A percentile compares a stretch with the other conserved stretches of the same genome.
Evolutionary conservation across 2,888 invertebrate genomes (phyloP).

Genomic region (Spilosoma lubricipeda): DNA sequence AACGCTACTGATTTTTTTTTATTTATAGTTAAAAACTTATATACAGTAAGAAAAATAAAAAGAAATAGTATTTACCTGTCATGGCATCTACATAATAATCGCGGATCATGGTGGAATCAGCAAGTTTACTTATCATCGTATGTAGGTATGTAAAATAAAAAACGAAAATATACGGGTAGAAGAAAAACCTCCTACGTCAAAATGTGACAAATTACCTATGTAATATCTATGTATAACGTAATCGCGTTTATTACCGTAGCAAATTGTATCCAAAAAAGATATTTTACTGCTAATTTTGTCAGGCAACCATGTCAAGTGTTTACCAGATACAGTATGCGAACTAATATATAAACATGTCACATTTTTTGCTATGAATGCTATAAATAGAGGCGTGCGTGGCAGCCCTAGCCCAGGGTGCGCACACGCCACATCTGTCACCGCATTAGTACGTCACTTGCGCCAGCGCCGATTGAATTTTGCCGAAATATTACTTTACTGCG

Average conservation of each 20-base stretch:
- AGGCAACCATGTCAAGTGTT: constrained; percentile 15
- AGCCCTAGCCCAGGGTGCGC: constrained; percentile 61
- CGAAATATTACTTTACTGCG: constrained; percentile 27
- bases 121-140: too few relatives aligned
- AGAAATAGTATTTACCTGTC: too few relatives aligned
- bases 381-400: constrained; percentile 26
- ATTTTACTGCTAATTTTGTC: background rate
- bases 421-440: constrained; percentile 71
- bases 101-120: too few relatives aligned
- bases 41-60: background rate
- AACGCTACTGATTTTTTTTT: background rate
- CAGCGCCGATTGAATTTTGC: constrained; percentile 20
- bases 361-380: constrained; percentile 21
- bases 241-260: background rate
- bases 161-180: too few relatives aligned
- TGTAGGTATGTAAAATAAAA: too few relatives aligned
- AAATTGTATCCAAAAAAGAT: background rate
- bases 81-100: too few relatives aligned
- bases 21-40: background rate
- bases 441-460: constrained; percentile 61
- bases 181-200: too few relatives aligned
- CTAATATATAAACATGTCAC: constrained; percentile 17
- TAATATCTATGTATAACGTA: background rate
- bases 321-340: constrained; percentile 10
- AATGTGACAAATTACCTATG: background rate